Evolutionary conservation across 1,140 invertebrate species (phyloP).

Genomic region (Coenobita brevimanus): DNA sequence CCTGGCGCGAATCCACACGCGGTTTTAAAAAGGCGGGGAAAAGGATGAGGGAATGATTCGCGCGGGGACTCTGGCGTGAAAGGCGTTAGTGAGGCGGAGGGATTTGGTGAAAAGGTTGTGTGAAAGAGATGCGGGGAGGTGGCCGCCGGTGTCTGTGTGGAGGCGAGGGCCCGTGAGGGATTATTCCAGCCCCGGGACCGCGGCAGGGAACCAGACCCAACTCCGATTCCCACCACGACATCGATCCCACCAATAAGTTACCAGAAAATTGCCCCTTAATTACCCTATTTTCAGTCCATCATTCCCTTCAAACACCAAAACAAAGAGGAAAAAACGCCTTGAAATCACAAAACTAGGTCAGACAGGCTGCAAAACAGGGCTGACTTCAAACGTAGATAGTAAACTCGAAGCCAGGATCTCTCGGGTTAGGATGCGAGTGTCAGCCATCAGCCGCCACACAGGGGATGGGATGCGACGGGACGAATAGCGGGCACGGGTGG

Average conservation of each 20-base stretch:
- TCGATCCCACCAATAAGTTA: not conserved
- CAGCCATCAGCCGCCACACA: constrained; percentile 13
- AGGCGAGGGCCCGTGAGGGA: constrained; percentile 54
- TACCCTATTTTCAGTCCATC: not conserved
- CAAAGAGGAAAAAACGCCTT: no score
- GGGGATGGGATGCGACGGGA: constrained; percentile 22
- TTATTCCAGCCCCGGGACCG: no score
- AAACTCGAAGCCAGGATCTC: not conserved
- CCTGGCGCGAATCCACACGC: constrained; percentile 62
- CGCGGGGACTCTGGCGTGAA: constrained; percentile 54
- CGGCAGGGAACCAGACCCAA: no score
- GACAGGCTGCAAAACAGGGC: no score
- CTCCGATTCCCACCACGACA: constrained; percentile 5
- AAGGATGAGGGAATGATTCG: constrained; percentile 65
- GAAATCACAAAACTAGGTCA: no score
- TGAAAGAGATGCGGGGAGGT: constrained; percentile 61
- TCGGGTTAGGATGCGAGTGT: not conserved
- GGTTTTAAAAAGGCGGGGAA: constrained; percentile 59
- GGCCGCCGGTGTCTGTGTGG: constrained; percentile 53
- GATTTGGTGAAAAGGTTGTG: constrained; percentile 60
- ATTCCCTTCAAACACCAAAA: not conserved
- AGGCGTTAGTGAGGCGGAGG: constrained; percentile 65
- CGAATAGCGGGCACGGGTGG: constrained; percentile 38
- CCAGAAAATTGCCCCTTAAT: not conserved
- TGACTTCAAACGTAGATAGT: not conserved